Percentiles rank a stretch among this genome's conserved stretches.
Evolutionary conservation across 64 coral and sea anemone species (phyloP).

Genomic region (Stichodactyla mertensii): DNA sequence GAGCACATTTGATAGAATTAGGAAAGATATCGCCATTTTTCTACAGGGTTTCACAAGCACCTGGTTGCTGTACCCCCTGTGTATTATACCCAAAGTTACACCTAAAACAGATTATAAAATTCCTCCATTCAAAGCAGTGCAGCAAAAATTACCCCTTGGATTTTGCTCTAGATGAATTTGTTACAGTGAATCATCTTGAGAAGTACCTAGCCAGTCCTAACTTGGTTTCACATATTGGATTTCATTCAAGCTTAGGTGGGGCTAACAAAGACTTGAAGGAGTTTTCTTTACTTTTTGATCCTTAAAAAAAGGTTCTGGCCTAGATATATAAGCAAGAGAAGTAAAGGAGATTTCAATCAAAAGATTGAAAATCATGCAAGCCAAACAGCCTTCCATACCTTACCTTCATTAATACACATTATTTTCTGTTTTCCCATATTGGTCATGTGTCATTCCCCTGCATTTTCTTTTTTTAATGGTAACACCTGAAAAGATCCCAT

Average conservation of each 20-base stretch:
- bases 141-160: slow-evolving; percentile 65
- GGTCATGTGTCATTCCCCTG: no score
- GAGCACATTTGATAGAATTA: slow-evolving; percentile 81
- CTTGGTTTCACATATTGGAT: slow-evolving; percentile 73
- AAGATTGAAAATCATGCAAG: no score
- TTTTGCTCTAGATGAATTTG: slow-evolving; percentile 81
- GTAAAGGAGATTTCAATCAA: no score
- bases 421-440: no score
- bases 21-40: slow-evolving; percentile 60
- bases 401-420: no score
- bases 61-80: slow-evolving; percentile 73
- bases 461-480: no score
- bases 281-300: slow-evolving; percentile 75
- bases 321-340: no score
- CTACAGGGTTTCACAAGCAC: slow-evolving; percentile 50
- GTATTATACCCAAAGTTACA: slow-evolving; percentile 60
- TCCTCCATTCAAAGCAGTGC: slow-evolving; percentile 52
- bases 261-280: slow-evolving; percentile 58
- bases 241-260: slow-evolving; percentile 72
- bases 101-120: slow-evolving; percentile 30
- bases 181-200: slow-evolving; percentile 19
- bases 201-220: slow-evolving; percentile 74
- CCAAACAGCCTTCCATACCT: no score
- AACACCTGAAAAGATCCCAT: no score
- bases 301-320: slow-evolving; percentile 11